phyloP scores from a whole-genome alignment of 2,797 vertebrate genomes.

The Paguma larvata region DNA sequence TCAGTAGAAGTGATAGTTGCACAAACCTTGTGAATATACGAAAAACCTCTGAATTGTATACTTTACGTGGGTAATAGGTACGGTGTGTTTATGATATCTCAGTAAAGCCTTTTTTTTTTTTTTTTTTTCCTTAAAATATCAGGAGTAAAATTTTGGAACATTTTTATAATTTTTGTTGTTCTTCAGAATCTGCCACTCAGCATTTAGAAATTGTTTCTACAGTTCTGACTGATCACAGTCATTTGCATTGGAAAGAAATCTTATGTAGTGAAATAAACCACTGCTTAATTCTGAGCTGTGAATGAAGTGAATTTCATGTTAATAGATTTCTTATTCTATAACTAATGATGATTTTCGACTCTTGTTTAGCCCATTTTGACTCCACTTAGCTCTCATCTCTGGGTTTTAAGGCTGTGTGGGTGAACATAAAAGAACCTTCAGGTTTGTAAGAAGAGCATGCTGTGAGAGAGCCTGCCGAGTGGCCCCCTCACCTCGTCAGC shows the following conservation, averaged over 20 bases:
- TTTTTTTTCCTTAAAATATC: background rate
- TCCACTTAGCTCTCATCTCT: background rate
- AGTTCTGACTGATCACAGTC: background rate
- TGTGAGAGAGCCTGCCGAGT: background rate
- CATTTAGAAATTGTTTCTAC: background rate
- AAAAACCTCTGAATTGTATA: background rate
- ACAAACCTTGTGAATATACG: background rate
- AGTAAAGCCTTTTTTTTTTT: background rate
- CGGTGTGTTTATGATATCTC: background rate
- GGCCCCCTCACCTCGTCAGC: background rate
- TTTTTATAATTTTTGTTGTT: background rate
- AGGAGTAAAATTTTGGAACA: constrained; percentile 5
- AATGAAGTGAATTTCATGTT: background rate
- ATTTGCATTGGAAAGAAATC: background rate
- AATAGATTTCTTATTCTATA: constrained; percentile 6
- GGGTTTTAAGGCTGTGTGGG: background rate
- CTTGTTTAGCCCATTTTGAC: background rate
- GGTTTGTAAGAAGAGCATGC: background rate
- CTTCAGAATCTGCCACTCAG: background rate
- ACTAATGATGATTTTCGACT: background rate
- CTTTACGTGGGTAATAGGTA: background rate
- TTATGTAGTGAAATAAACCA: background rate
- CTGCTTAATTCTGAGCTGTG: constrained; percentile 17
- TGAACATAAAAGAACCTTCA: constrained; percentile 20
- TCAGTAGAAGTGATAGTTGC: background rate